Base-by-base conservation (phyloP, 2,113 vertebrate genomes). In the Tragelaphus strepsiceros region DNA sequence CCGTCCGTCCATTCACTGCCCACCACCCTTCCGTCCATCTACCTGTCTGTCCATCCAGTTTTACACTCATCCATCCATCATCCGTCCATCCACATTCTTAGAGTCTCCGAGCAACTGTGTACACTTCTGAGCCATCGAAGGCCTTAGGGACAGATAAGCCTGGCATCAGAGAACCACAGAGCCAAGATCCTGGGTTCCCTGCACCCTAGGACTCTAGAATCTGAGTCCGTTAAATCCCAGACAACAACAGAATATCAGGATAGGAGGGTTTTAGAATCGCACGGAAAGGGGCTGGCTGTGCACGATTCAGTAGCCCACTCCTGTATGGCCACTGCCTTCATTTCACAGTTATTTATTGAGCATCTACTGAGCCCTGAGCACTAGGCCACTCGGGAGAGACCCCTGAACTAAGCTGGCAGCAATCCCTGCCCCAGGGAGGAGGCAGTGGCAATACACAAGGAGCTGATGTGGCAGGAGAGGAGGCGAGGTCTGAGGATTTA, bases 381-480 rank as follows among this genome's bases (percentile, higher is more conserved):
- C 43, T 87, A n/a, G 43, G 24, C 54, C 43, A 32, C 28, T n/a
- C 24, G 22, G 80, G 49, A 83, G 43, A 51, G 39, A 35, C n/a
- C 56, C 35, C 5, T 15, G 88, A 49, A 3, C 9, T 3, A 24
- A 61, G 54, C 24, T 14, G 28, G 86, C n/a, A 67, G 17, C 74
- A 30, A 3, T 2, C 39, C 77, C 43, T 32, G 19, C 14, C 17
- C 62, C 53, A 14, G 15, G 39, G 64, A 51, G 8, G 43, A 56
- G 56, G 3, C 11, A 7, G n/a, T 26, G 51, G 56, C 7, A 2
- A 0, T 10, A 30, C 1, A 0, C 3, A 7, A 24, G 4, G 14
- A 11, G 2, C 56, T 8, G 9, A 2, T 0, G 1, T 3, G 24
- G 17, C 4, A 3, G 22, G n/a, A 12, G n/a, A 15, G 51, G 19